phyloP scores from a whole-genome alignment of 2,888 invertebrate species.

The Cosmorhoe ocellata region DNA sequence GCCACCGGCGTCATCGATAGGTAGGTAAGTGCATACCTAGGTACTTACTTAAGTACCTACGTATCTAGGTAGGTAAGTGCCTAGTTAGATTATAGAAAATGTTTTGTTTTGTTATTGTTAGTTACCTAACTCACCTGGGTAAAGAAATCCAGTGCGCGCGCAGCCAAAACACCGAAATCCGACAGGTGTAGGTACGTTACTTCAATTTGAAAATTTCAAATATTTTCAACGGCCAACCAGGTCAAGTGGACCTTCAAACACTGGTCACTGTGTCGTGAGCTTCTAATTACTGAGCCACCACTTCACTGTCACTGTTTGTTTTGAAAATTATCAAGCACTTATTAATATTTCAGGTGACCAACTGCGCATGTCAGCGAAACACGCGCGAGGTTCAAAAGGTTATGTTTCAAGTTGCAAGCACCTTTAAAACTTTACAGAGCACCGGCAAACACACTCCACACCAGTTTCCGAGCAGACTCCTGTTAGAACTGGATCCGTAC shows the following conservation, averaged over 20 bases:
- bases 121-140: slow-evolving; percentile 77
- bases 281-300: slow-evolving; percentile 58
- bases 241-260: slow-evolving; percentile 35
- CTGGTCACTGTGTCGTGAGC: slow-evolving; percentile 47
- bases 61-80: no score
- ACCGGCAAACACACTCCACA: slow-evolving; percentile 55
- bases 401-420: slow-evolving; percentile 72
- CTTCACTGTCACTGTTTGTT: slow-evolving; percentile 71
- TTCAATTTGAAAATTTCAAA: slow-evolving; percentile 60
- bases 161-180: slow-evolving; percentile 76
- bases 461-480: slow-evolving; percentile 64
- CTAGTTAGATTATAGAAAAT: no score
- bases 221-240: slow-evolving; percentile 41
- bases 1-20: no score
- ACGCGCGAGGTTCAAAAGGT: slow-evolving; percentile 77
- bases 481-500: slow-evolving; percentile 55
- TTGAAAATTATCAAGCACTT: slow-evolving; percentile 72
- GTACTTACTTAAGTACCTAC: no score
- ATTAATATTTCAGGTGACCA: slow-evolving; percentile 69
- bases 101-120: slow-evolving; percentile 19
- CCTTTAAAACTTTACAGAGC: slow-evolving; percentile 55
- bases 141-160: slow-evolving; percentile 76
- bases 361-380: slow-evolving; percentile 77
- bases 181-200: slow-evolving; percentile 78
- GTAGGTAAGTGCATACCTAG: no score